Evolutionary conservation across 2,797 vertebrate genomes (phyloP).

Genomic region (Siniperca obscura): DNA sequence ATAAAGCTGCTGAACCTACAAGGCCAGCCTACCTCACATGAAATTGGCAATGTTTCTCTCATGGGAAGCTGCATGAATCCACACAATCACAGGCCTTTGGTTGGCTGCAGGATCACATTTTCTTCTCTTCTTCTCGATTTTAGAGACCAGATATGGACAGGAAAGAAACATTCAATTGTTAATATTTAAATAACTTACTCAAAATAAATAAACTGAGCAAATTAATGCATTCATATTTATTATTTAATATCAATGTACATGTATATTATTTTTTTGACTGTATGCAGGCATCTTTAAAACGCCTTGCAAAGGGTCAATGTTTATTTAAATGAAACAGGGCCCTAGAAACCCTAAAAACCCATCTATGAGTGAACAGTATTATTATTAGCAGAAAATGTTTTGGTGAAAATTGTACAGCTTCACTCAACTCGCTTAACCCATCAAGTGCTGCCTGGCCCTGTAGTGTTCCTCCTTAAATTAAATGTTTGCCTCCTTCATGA

Average conservation of each 20-base stretch:
- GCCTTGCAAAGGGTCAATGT: not conserved
- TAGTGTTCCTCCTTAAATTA: constrained; percentile 59
- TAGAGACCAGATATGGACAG: not conserved
- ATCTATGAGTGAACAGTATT: not conserved
- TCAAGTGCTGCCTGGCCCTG: constrained; percentile 27
- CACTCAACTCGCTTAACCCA: constrained; percentile 24
- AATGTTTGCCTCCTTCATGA: constrained; percentile 76
- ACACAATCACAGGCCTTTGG: constrained; percentile 17
- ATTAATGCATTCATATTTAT: constrained; percentile 2
- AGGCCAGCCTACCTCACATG: constrained; percentile 37
- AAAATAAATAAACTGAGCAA: not conserved
- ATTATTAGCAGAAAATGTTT: not conserved
- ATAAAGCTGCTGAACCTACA: constrained; percentile 55
- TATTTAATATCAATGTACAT: not conserved
- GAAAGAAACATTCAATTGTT: not conserved
- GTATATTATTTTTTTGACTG: not conserved
- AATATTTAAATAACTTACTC: not conserved
- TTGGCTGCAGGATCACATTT: constrained; percentile 25
- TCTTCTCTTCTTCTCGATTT: constrained; percentile 5
- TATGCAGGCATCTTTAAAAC: not conserved
- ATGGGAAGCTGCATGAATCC: constrained; percentile 26
- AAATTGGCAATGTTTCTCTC: constrained; percentile 39
- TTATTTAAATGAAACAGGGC: constrained; percentile 6
- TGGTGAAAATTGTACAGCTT: constrained; percentile 13
- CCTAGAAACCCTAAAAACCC: not conserved